phyloP scores from a whole-genome alignment of 2,797 vertebrate genomes.

The Cheirogaleus major region DNA sequence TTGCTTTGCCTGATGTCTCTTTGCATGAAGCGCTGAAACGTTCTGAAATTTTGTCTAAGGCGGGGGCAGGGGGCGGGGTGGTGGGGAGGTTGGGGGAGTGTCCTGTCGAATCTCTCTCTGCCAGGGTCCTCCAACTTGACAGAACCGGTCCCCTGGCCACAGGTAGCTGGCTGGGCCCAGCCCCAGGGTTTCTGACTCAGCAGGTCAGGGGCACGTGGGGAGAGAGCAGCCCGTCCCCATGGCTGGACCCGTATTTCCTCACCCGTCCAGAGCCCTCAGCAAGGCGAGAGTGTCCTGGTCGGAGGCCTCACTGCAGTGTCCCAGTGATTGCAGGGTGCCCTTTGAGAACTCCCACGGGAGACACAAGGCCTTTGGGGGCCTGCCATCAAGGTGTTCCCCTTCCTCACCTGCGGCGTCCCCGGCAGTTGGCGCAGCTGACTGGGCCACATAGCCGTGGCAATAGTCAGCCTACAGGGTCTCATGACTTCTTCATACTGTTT shows the following conservation, averaged over 20 bases:
- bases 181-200: neutral
- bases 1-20: neutral
- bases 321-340: neutral
- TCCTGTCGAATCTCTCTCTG: neutral
- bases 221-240: neutral
- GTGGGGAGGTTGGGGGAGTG: neutral
- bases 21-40: neutral
- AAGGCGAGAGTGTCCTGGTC: neutral
- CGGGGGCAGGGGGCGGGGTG: rapidly evolving
- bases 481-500: neutral
- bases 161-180: neutral
- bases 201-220: neutral
- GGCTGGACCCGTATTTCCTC: neutral
- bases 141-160: neutral
- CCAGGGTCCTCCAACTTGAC: neutral
- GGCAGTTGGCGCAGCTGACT: neutral
- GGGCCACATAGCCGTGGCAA: neutral
- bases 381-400: neutral
- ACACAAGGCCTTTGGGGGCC: neutral
- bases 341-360: neutral
- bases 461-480: rapidly evolving
- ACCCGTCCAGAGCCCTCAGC: too few species aligned
- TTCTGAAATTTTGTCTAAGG: neutral
- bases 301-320: neutral
- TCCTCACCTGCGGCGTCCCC: neutral